Conservation (phyloP, 1,140 invertebrate genomes). For the Pseudobourletiella spinata region DNA sequence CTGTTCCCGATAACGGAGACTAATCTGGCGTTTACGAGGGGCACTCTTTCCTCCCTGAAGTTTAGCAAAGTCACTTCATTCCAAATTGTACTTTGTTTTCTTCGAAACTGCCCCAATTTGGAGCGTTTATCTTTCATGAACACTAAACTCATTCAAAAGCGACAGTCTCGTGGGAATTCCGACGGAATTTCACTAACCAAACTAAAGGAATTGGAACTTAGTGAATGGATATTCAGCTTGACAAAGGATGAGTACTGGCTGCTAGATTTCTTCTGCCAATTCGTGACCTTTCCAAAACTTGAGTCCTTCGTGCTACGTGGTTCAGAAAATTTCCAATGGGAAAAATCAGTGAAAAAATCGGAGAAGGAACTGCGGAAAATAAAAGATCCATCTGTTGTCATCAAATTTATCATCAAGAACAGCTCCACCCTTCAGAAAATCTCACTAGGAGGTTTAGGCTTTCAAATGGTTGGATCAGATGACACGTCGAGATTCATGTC, state of each 20-base stretch:
- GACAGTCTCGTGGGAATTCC: neutral
- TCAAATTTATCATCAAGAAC: neutral
- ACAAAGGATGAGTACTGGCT: constrained; percentile 4
- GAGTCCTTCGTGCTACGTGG: neutral
- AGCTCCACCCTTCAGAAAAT: neutral
- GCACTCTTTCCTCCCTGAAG: neutral
- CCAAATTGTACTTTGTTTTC: neutral
- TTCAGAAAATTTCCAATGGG: neutral
- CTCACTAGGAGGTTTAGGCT: neutral
- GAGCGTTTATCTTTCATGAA: neutral
- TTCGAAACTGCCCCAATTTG: neutral
- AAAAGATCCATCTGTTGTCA: neutral
- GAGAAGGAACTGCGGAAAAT: neutral
- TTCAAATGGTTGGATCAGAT: neutral
- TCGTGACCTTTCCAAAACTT: neutral
- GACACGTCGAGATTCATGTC: neutral
- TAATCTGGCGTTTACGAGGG: neutral
- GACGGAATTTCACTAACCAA: neutral
- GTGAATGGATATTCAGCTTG: neutral
- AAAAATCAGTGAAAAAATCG: neutral
- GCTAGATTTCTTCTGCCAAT: neutral
- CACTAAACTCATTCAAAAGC: neutral
- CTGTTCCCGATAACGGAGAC: neutral
- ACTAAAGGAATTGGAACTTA: neutral
- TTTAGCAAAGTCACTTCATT: neutral